phyloP scores from a whole-genome alignment of 2,888 invertebrate species.

The Drosophila peninsularis region DNA sequence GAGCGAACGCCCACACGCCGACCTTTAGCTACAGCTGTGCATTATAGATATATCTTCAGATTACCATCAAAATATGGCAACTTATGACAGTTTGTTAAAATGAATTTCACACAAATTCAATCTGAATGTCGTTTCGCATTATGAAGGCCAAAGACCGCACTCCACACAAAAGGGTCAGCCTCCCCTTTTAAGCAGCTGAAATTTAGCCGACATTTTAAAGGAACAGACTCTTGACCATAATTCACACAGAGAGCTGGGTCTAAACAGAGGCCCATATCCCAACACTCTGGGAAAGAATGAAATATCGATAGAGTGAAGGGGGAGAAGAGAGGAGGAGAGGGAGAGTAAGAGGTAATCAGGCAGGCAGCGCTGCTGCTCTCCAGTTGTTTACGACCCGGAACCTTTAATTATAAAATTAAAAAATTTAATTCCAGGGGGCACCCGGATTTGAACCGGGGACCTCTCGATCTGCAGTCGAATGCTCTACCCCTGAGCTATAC shows the following conservation, averaged over 20 bases:
- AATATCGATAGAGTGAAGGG: conserved; percentile 1
- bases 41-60: conserved; percentile 56
- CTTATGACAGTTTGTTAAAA: conserved; percentile 70
- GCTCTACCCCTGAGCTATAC: conserved; percentile 79
- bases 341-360: background rate
- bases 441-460: conserved; percentile 80
- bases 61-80: conserved; percentile 55
- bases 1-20: conserved; percentile 36
- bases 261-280: conserved; percentile 19
- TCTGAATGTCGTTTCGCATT: conserved; percentile 60
- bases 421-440: conserved; percentile 59
- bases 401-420: background rate
- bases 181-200: conserved; percentile 15
- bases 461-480: conserved; percentile 80
- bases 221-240: conserved; percentile 33
- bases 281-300: background rate
- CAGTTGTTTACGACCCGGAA: conserved; percentile 25
- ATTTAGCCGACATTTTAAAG: conserved; percentile 9
- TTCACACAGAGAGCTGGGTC: conserved; percentile 29
- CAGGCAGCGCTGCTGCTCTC: conserved; percentile 12
- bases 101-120: conserved; percentile 70
- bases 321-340: too few species aligned
- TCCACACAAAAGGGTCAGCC: conserved; percentile 44
- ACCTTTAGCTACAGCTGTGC: conserved; percentile 23
- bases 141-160: conserved; percentile 25